Percentiles rank a stretch among this genome's conserved stretches.
Evolutionary conservation across 1,140 invertebrate species (phyloP).

Genomic region (Diplogasteroides magnus): DNA sequence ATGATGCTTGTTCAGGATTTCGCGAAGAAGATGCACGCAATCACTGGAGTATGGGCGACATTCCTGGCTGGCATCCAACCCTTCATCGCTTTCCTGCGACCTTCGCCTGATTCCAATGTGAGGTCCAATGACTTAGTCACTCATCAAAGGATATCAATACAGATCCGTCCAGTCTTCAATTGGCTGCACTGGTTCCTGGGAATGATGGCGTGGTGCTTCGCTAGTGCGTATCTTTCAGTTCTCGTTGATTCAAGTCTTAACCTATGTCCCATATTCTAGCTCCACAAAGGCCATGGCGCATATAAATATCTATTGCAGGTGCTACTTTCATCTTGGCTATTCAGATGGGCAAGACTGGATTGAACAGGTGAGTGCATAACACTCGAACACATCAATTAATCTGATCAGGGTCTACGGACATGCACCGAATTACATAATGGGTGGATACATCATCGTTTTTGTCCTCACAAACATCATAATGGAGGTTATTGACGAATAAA

Average conservation of each 20-base stretch:
- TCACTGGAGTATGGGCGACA: slow-evolving; percentile 21
- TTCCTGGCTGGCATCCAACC: slow-evolving; percentile 16
- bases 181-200: slow-evolving; percentile 30
- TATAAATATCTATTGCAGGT: slow-evolving; percentile 1
- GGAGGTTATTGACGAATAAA: slow-evolving; percentile 17
- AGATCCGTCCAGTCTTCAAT: slow-evolving; percentile 23
- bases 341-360: slow-evolving; percentile 27
- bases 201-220: slow-evolving; percentile 25
- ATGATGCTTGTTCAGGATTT: slow-evolving; percentile 24
- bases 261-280: too few species aligned
- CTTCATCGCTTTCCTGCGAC: slow-evolving; percentile 23
- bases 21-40: slow-evolving; percentile 30
- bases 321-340: slow-evolving; percentile 21
- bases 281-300: neutral
- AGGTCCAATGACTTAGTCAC: neutral
- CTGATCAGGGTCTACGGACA: slow-evolving; percentile 23
- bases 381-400: too few species aligned
- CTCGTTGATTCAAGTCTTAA: too few species aligned
- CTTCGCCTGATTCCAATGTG: slow-evolving; percentile 16
- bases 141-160: too few species aligned
- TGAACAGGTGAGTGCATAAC: too few species aligned
- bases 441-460: slow-evolving; percentile 26
- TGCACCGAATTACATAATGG: slow-evolving; percentile 16
- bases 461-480: slow-evolving; percentile 13
- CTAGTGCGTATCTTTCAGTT: slow-evolving; percentile 21